These are phyloP conservation scores for Cheilosia scutellata DNA, from an alignment of 2,888 invertebrate species.

Conservation along the genomic window DNA sequence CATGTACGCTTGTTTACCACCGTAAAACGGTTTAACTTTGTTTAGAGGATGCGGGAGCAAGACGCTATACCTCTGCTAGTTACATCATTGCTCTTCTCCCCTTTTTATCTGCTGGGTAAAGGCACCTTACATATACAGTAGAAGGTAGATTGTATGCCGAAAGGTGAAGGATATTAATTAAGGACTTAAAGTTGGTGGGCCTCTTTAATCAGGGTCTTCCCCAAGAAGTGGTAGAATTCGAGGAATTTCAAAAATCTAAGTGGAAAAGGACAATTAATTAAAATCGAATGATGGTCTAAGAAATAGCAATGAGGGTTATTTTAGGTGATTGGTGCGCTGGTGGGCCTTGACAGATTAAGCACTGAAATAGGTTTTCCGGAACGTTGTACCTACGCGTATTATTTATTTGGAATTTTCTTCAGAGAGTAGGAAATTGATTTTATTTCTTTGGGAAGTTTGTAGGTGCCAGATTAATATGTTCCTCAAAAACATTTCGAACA, in stretches of 20 bases:
- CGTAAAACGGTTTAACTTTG: constrained; percentile 60
- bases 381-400: neutral
- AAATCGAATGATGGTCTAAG: constrained; percentile 14
- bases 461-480: neutral
- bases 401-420: neutral
- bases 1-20: constrained; percentile 53
- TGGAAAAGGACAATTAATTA: constrained; percentile 42
- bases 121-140: constrained; percentile 11
- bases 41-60: constrained; percentile 20
- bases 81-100: neutral
- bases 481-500: neutral
- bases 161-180: constrained; percentile 70
- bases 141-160: constrained; percentile 39
- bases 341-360: neutral
- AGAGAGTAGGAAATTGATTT: neutral
- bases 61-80: neutral
- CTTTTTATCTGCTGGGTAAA: neutral
- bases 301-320: constrained; percentile 11
- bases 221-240: constrained; percentile 14
- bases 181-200: constrained; percentile 47
- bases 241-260: constrained; percentile 8
- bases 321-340: constrained; percentile 9
- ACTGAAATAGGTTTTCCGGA: constrained; percentile 8
- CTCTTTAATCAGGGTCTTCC: constrained; percentile 53
- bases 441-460: neutral